Evolutionary conservation across 2,113 vertebrate species (phyloP).

Genomic region (Callithrix jacchus): DNA sequence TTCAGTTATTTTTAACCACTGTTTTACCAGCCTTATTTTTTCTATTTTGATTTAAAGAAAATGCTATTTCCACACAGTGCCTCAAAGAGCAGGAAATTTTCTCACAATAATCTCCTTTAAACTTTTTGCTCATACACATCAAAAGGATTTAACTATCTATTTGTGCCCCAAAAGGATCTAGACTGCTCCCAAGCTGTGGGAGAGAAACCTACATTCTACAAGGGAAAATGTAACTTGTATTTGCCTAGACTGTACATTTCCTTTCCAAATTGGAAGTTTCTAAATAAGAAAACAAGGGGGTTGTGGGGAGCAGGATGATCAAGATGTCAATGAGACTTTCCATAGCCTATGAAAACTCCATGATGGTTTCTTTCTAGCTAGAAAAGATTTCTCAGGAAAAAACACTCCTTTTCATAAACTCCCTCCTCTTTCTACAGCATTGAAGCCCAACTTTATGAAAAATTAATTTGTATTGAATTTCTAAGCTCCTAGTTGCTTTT

Average conservation of each 20-base stretch:
- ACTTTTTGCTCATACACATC: not conserved
- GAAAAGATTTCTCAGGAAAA: slow-evolving; percentile 30
- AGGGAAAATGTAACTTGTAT: not conserved
- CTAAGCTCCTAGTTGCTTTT: not conserved
- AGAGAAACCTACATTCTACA: not conserved
- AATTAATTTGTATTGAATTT: not conserved
- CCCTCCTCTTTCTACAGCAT: not conserved
- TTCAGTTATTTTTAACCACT: not conserved
- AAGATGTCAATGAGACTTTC: not conserved
- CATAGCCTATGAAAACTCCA: not conserved
- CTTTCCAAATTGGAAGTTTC: slow-evolving; percentile 15
- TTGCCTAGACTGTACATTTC: not conserved
- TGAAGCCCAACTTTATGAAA: slow-evolving; percentile 26
- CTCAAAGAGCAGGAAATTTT: slow-evolving; percentile 15
- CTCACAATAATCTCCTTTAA: slow-evolving; percentile 20
- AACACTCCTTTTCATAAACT: not conserved
- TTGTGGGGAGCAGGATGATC: not conserved
- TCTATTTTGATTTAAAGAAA: slow-evolving; percentile 21
- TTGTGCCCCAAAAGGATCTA: not conserved
- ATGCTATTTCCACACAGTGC: not conserved
- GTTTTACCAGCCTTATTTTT: not conserved
- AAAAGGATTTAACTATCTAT: slow-evolving; percentile 32
- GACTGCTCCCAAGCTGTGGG: not conserved
- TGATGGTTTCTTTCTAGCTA: slow-evolving; percentile 7
- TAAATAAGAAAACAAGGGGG: not conserved